Conservation (phyloP, 2,797 vertebrate species). For the Todus mexicanus region DNA sequence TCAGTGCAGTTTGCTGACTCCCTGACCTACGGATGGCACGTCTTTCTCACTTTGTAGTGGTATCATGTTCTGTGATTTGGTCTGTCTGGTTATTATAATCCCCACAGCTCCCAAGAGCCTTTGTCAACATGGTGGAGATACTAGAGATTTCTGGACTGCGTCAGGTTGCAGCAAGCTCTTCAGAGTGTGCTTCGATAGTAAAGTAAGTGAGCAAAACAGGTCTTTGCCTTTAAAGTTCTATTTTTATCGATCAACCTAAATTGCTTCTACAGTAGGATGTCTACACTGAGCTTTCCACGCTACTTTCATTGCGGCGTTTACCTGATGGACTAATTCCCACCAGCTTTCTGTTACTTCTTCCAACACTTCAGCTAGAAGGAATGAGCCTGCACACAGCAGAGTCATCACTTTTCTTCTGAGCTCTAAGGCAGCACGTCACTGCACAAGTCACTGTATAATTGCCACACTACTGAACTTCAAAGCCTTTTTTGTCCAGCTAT, state of each 20-base stretch:
- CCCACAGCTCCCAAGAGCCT: constrained; percentile 83
- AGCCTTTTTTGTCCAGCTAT: neutral
- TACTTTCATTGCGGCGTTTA: neutral
- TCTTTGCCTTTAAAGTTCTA: neutral
- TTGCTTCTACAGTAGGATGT: neutral
- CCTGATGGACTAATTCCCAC: neutral
- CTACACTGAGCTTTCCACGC: neutral
- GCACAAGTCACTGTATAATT: neutral
- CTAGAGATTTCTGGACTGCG: constrained; percentile 82
- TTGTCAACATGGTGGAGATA: constrained; percentile 86
- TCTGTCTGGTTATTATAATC: constrained; percentile 28
- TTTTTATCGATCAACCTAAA: neutral
- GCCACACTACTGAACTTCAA: neutral
- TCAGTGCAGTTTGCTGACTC: neutral
- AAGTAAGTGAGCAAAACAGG: constrained; percentile 71
- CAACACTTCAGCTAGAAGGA: neutral
- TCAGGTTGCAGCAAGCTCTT: constrained; percentile 71
- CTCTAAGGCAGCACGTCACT: neutral
- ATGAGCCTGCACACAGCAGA: neutral
- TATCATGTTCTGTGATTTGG: constrained; percentile 28
- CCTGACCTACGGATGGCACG: neutral
- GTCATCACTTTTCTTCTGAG: neutral
- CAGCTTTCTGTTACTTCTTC: neutral
- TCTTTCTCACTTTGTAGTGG: constrained; percentile 10
- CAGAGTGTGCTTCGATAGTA: constrained; percentile 72